phyloP scores from a whole-genome alignment of 1,140 invertebrate species.

The Drosophila baimaii region DNA sequence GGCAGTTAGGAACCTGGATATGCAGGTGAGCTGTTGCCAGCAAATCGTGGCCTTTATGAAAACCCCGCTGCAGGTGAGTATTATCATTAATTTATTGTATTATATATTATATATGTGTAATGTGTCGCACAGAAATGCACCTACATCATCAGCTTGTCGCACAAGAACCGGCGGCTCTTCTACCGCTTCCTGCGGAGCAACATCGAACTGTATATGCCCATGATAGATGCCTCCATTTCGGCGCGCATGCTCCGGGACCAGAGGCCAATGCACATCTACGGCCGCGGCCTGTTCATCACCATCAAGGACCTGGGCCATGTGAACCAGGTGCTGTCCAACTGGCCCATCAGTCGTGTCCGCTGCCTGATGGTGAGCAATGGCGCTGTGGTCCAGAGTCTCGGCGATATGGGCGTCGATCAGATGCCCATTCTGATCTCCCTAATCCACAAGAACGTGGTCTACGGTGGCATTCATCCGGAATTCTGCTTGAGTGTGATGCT shows the following conservation, averaged over 20 bases:
- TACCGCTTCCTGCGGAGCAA: slow-evolving; percentile 95
- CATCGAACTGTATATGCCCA: slow-evolving; percentile 93
- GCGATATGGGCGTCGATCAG: slow-evolving; percentile 96
- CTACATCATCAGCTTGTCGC: slow-evolving; percentile 90
- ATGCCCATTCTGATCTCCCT: slow-evolving; percentile 98
- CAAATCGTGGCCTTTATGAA: slow-evolving; percentile 89
- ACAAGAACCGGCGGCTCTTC: slow-evolving; percentile 96
- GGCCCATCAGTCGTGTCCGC: slow-evolving; percentile 92
- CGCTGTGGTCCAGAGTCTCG: slow-evolving; percentile 95
- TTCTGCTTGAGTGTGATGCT: slow-evolving; percentile 94
- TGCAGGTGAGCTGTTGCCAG: slow-evolving; percentile 90
- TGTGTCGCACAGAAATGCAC: slow-evolving; percentile 94
- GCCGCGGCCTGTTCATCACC: slow-evolving; percentile 95
- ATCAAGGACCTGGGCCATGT: slow-evolving; percentile 98
- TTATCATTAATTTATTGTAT: background rate
- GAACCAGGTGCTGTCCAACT: slow-evolving; percentile 91
- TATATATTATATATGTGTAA: slow-evolving; percentile 60
- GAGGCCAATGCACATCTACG: background rate
- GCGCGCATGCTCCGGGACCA: slow-evolving; percentile 90
- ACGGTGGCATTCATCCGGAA: slow-evolving; percentile 95
- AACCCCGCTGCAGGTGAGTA: slow-evolving; percentile 88
- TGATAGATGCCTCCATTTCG: slow-evolving; percentile 92
- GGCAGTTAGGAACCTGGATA: slow-evolving; percentile 92
- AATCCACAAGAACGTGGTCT: slow-evolving; percentile 94
- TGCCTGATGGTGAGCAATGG: slow-evolving; percentile 98